Evolutionary conservation across 2,113 vertebrate species (phyloP).

Genomic region (Hystrix cristata): DNA sequence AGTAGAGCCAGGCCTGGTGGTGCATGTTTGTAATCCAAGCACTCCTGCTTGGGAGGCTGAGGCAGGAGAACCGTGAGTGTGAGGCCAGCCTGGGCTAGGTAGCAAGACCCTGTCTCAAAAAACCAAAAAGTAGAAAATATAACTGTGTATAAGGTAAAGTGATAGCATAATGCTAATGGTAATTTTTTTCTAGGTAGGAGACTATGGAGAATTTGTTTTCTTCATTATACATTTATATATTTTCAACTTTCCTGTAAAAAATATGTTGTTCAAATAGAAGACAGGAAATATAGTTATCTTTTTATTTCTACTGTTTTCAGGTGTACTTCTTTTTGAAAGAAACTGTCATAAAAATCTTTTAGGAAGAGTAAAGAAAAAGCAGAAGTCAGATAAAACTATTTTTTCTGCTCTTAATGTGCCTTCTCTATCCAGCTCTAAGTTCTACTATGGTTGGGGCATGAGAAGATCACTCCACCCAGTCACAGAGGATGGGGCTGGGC

Average conservation of each 20-base stretch:
- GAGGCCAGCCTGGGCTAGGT: not conserved
- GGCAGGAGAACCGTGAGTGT: not conserved
- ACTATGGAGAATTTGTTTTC: not conserved
- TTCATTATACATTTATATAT: not conserved
- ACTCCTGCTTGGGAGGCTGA: not conserved
- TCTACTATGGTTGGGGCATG: not conserved
- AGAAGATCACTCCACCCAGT: not conserved
- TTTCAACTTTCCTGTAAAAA: not conserved
- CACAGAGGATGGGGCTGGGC: not conserved
- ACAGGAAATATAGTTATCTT: not conserved
- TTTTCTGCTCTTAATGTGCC: not conserved
- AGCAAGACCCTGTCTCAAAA: not conserved
- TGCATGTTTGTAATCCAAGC: not conserved
- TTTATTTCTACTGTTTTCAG: slow-evolving; percentile 1
- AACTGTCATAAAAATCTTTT: not conserved
- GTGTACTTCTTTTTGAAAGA: not conserved
- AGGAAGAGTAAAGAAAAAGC: not conserved
- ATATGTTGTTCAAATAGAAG: not conserved
- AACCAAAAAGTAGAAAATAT: not conserved
- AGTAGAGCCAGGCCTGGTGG: not conserved
- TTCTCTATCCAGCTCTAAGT: not conserved
- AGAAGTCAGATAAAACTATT: not conserved
- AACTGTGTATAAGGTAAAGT: not conserved
- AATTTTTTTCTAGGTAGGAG: not conserved
- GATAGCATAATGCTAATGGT: not conserved